These are phyloP conservation scores for Lithophane leautieri DNA, from an alignment of 2,888 invertebrate genomes.

Conservation along the genomic window DNA sequence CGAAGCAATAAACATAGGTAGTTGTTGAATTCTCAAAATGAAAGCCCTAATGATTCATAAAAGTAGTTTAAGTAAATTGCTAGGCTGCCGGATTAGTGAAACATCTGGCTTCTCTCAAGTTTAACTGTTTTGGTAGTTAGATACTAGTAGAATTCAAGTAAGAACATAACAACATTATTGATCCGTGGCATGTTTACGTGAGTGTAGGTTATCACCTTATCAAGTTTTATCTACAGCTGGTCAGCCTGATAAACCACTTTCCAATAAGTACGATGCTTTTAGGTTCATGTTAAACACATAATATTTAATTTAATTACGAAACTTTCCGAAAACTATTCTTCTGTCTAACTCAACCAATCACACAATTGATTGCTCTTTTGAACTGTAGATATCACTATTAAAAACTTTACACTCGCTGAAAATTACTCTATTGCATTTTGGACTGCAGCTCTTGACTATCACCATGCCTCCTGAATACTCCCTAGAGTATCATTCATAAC, in stretches of 20 bases:
- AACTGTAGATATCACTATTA: background rate
- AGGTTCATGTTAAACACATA: constrained; percentile 16
- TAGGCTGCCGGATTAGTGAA: background rate
- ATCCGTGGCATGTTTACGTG: constrained; percentile 32
- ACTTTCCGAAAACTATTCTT: background rate
- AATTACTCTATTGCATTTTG: background rate
- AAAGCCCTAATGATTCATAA: no score
- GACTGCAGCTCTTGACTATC: background rate
- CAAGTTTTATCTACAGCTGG: constrained; percentile 45
- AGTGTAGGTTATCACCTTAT: constrained; percentile 47
- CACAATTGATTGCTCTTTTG: background rate
- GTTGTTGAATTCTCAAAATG: background rate
- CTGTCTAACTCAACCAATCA: background rate
- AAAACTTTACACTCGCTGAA: background rate
- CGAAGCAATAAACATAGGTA: background rate
- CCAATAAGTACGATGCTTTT: constrained; percentile 15
- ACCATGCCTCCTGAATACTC: background rate
- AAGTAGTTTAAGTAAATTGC: background rate
- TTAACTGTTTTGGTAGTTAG: background rate
- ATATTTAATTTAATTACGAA: constrained; percentile 25
- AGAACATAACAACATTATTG: constrained; percentile 40
- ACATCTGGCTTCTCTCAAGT: background rate
- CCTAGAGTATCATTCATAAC: background rate
- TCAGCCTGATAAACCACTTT: constrained; percentile 45
- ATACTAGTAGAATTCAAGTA: background rate